Evolutionary conservation across 1,140 invertebrate species (phyloP), one percentile per base, ranked within the genome.

Genomic region (Cyclargus thomasi): DNA sequence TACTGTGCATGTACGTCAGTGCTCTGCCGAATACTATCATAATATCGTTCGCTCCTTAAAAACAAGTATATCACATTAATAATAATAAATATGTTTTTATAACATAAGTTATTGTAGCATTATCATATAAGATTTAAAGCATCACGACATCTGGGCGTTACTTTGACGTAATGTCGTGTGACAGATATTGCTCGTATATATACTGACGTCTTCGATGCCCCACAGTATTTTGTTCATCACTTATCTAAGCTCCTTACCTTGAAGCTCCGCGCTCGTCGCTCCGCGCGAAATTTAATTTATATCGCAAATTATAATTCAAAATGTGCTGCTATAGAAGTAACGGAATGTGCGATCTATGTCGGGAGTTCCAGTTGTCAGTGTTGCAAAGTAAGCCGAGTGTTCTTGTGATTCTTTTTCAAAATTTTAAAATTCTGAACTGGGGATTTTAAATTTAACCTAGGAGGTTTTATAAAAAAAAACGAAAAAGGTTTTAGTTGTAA

Each of bases 211-310:
- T 85, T 80, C 72, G 72, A 73, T 79, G 70, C 74, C 76, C 71
- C 76, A 77, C 74, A 78, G 81, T 88, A 90, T 90, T 90, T 84
- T 81, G 80, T 90, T 78, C 82, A 81, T 75, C 74, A 80, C 83
- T 86, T 88, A 90, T 88, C 85, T 86, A 83, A 87, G 87, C 85
- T 86, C 74, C 77, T 84, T 83, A 89, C 86, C 84, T 88, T 85
- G 84, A 86, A 84, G 84, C 80, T 83, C 76, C 83, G 80, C 77
- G 64, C 76, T 77, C 77, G 69, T 68, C 71, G 73, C 80, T 67
- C 72, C 74, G 74, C 77, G 70, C 69, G 69, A 71, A 75, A 66
- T 20, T 23, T 57, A 65, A 57, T 65, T 29, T 17, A 65, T 14
- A 29, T 29, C 29, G 29, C 22, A 22, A 47, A 55, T 57, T 22